phyloP scores from a whole-genome alignment of 2,797 vertebrate species.

The Xerus rutilus region DNA sequence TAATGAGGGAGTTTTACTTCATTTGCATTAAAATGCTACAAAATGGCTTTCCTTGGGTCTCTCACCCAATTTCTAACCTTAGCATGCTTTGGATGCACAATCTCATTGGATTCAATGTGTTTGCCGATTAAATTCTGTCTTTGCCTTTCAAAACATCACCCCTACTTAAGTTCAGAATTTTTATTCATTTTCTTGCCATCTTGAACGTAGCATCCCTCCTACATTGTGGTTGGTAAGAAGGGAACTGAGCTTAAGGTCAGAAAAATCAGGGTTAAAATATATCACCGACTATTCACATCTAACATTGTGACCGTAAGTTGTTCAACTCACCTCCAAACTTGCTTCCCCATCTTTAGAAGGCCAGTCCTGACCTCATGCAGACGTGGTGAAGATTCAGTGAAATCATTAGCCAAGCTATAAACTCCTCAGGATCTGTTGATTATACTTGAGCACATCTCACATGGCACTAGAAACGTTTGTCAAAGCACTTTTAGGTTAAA shows the following conservation, averaged over 20 bases:
- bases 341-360: conserved; percentile 29
- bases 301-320: neutral
- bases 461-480: neutral
- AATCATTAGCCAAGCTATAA: neutral
- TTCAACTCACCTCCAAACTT: neutral
- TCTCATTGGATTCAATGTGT: neutral
- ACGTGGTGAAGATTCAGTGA: neutral
- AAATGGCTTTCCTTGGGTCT: neutral
- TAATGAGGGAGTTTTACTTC: neutral
- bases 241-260: neutral
- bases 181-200: neutral
- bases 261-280: conserved; percentile 53
- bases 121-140: conserved; percentile 31
- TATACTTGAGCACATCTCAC: neutral
- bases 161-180: neutral
- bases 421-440: neutral
- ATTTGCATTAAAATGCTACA: neutral
- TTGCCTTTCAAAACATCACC: neutral
- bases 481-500: conserved; percentile 39
- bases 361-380: neutral
- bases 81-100: neutral
- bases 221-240: neutral
- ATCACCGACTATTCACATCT: neutral
- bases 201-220: conserved; percentile 4
- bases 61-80: neutral